These are phyloP conservation scores for Argopecten irradians DNA, from an alignment of 1,140 invertebrate genomes.

Conservation along the genomic window DNA sequence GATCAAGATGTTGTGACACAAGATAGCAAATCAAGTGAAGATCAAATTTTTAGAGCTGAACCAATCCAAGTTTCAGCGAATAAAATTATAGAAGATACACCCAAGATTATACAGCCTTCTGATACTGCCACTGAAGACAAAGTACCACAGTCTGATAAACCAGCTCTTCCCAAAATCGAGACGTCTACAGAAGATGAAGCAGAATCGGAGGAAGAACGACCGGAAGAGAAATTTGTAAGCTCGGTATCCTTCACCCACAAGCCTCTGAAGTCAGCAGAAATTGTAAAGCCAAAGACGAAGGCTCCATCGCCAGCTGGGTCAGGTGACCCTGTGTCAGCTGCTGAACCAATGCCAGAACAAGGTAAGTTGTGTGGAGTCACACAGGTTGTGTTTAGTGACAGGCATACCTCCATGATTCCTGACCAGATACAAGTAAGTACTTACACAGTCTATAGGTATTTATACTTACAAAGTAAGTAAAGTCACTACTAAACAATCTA, in stretches of 20 bases:
- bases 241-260: slow-evolving; percentile 36
- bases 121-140: background rate
- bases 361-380: background rate
- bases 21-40: background rate
- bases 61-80: background rate
- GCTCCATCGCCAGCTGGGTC: background rate
- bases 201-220: background rate
- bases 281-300: background rate
- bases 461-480: too few species aligned
- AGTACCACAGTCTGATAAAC: background rate
- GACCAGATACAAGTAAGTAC: slow-evolving; percentile 13
- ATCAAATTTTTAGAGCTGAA: background rate
- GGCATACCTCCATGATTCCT: background rate
- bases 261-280: slow-evolving; percentile 25
- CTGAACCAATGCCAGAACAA: background rate
- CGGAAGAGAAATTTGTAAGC: slow-evolving; percentile 38
- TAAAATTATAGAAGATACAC: background rate
- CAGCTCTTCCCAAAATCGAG: background rate
- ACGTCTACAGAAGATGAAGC: background rate
- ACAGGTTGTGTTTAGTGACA: background rate
- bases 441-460: too few species aligned
- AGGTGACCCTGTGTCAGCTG: background rate
- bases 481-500: background rate
- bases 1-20: background rate
- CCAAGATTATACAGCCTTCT: background rate